phyloP scores from a whole-genome alignment of 1,140 invertebrate species.

The Drosophila jambulina region DNA sequence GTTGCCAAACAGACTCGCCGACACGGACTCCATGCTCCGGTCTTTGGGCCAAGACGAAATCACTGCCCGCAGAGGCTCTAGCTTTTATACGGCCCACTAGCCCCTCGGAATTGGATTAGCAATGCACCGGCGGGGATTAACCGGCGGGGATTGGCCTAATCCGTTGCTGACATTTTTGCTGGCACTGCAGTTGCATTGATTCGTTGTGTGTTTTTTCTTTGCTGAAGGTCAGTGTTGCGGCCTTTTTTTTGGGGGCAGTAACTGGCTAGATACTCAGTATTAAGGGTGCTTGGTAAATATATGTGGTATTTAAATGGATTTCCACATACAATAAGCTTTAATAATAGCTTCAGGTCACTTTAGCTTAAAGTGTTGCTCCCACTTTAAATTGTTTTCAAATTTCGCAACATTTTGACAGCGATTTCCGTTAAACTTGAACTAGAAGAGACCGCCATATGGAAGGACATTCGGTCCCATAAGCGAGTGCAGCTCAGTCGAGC shows the following conservation, averaged over 20 bases:
- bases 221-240: conserved; percentile 33
- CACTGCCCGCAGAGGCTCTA: conserved; percentile 11
- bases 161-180: conserved; percentile 54
- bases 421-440: conserved; percentile 39
- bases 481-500: conserved; percentile 35
- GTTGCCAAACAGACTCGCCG: conserved; percentile 53
- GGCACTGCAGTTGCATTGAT: conserved; percentile 60
- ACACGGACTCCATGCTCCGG: conserved; percentile 63
- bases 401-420: neutral
- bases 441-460: conserved; percentile 12
- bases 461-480: conserved; percentile 4
- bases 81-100: conserved; percentile 56
- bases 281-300: neutral
- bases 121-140: conserved; percentile 11
- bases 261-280: conserved; percentile 1
- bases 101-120: conserved; percentile 47
- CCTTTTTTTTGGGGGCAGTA: neutral
- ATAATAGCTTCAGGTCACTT: no score
- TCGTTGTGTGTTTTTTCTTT: conserved; percentile 11
- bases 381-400: neutral
- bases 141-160: conserved; percentile 62
- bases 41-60: conserved; percentile 71
- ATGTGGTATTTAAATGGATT: no score
- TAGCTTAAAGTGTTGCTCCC: neutral
- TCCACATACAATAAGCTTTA: neutral